These are phyloP conservation scores for Diachasma alloeum DNA, from an alignment of 1,140 invertebrate species.

Conservation along the genomic window DNA sequence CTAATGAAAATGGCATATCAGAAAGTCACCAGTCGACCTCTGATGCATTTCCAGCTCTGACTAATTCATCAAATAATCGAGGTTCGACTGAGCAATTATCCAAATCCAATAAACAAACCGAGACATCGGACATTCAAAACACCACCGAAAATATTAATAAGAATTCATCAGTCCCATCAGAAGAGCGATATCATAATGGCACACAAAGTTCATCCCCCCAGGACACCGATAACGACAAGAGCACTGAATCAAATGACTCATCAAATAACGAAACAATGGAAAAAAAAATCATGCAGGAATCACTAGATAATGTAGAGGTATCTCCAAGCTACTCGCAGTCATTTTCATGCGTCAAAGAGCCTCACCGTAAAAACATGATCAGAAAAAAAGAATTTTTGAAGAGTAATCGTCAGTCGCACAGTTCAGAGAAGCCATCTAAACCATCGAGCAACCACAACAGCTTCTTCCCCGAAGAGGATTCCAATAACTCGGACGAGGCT, in stretches of 20 bases:
- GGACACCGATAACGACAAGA: neutral
- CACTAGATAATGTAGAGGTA: conserved; percentile 16
- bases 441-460: neutral
- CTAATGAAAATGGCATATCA: conserved; percentile 13
- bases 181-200: neutral
- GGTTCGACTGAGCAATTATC: neutral
- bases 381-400: conserved; percentile 34
- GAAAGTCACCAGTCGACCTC: neutral
- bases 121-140: neutral
- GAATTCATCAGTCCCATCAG: neutral
- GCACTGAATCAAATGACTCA: conserved; percentile 9
- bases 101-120: neutral
- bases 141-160: neutral
- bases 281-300: conserved; percentile 23
- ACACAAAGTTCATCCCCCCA: neutral
- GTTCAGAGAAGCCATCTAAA: conserved; percentile 14
- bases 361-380: conserved; percentile 24
- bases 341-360: conserved; percentile 14
- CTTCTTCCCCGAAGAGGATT: neutral
- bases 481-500: conserved; percentile 11
- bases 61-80: neutral
- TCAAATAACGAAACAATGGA: conserved; percentile 28
- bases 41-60: neutral
- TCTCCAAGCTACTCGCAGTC: conserved; percentile 25
- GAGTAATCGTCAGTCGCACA: conserved; percentile 26